Evolutionary conservation across 2,888 invertebrate species (phyloP), one percentile per base, ranked within the genome.

Genomic region (Desoria tigrina): DNA sequence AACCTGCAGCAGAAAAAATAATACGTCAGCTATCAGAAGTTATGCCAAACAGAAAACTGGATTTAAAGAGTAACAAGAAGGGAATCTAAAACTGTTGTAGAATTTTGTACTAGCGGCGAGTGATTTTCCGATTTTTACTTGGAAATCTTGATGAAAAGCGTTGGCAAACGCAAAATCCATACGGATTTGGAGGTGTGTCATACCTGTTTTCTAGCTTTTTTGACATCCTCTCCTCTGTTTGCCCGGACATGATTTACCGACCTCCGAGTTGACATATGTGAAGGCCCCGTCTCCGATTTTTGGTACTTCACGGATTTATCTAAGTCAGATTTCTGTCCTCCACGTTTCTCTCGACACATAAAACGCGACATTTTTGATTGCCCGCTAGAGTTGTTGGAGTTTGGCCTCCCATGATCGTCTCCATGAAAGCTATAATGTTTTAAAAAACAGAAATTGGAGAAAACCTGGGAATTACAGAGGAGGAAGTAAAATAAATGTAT

Each of bases 1-100:
- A 9, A 84, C 83, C 83, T 84, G 78, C 0, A 77, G 78, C 65
- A n/a, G 26, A 50, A 21, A 49, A 14, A 50, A 59, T 4, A 28
- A 32, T n/a, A n/a, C n/a, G n/a, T n/a, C n/a, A n/a, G n/a, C n/a
- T n/a, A n/a, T n/a, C n/a, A 32, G 6, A 32, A 32, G 11, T 32
- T 32, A 32, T 32, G 32, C 32, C 4, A 32, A 32, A 32, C 32
- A 11, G 11, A 32, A 11, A 32, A 32, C 32, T 7, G 32, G 4
- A 7, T 7, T 32, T 32, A 32, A 7, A 32, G 32, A 32, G 11
- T 32, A 32, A n/a, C n/a, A n/a, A n/a, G n/a, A n/a, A n/a, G n/a
- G n/a, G n/a, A n/a, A n/a, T n/a, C n/a, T n/a, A n/a, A n/a, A n/a
- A n/a, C n/a, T n/a, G n/a, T n/a, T n/a, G n/a, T n/a, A n/a, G n/a